phyloP scores from a whole-genome alignment of 2,888 invertebrate species.

The Sminthurinus aureus region DNA sequence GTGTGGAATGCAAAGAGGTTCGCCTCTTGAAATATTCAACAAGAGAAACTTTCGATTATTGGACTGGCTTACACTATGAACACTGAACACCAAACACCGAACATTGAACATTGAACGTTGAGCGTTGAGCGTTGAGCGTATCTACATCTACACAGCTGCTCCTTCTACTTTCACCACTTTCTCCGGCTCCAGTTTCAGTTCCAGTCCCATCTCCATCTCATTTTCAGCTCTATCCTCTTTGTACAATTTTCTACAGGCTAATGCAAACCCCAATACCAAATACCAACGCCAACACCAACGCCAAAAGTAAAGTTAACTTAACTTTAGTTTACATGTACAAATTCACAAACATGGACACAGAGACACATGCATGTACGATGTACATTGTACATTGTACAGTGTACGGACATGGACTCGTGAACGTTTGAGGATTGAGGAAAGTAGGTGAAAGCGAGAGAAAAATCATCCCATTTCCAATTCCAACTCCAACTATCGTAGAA shows the following conservation, averaged over 20 bases:
- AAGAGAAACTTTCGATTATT: not conserved
- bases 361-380: not conserved
- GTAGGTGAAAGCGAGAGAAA: too few relatives aligned
- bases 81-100: not conserved
- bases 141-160: too few relatives aligned
- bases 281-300: too few relatives aligned
- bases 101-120: not conserved
- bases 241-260: too few relatives aligned
- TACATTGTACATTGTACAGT: not conserved
- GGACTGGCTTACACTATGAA: not conserved
- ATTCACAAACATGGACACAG: too few relatives aligned
- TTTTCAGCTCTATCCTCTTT: too few relatives aligned
- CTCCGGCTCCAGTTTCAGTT: not conserved
- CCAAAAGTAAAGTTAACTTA: too few relatives aligned
- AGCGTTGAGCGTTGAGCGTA: too few relatives aligned
- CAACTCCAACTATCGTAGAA: not conserved
- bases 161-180: not conserved
- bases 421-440: too few relatives aligned
- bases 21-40: slow-evolving; percentile 11
- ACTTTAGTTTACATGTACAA: too few relatives aligned
- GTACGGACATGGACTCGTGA: not conserved
- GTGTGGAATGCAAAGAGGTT: slow-evolving; percentile 3
- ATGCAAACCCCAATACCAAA: too few relatives aligned
- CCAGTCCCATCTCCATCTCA: not conserved
- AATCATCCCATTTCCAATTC: not conserved